Conservation (phyloP, 2,888 invertebrate species). For the Phymatocera aterrima region DNA sequence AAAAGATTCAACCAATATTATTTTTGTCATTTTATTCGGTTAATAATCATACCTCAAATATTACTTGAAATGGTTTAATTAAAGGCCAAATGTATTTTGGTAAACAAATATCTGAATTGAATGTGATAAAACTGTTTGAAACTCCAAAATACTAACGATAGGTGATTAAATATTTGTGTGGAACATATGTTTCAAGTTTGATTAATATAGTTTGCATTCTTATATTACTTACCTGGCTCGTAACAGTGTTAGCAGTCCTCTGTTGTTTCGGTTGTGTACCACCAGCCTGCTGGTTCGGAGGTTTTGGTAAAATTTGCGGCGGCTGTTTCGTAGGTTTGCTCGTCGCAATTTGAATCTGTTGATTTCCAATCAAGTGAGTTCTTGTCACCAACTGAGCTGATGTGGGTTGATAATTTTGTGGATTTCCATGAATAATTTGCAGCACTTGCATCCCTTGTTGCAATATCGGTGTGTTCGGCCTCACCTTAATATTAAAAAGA, state of each 20-base stretch:
- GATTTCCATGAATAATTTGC: conserved; percentile 72
- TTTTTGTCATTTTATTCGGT: too few relatives aligned
- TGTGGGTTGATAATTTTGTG: conserved; percentile 69
- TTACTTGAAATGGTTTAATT: background rate
- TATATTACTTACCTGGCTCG: conserved; percentile 65
- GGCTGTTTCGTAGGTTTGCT: conserved; percentile 75
- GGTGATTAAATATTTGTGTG: background rate
- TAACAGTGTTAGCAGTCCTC: conserved; percentile 71
- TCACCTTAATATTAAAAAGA: conserved; percentile 61
- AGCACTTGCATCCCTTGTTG: conserved; percentile 73
- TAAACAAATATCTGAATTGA: background rate
- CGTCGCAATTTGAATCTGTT: conserved; percentile 72
- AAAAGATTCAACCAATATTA: too few relatives aligned
- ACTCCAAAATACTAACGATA: background rate
- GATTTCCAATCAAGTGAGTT: conserved; percentile 72
- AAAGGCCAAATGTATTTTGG: background rate
- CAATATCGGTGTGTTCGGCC: conserved; percentile 71
- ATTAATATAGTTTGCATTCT: background rate
- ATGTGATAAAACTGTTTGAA: background rate
- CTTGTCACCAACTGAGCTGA: conserved; percentile 70
- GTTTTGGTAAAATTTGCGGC: conserved; percentile 81
- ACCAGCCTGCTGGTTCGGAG: conserved; percentile 72
- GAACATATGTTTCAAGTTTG: background rate
- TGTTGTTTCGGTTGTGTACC: conserved; percentile 69
- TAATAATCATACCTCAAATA: background rate